Percentiles rank a stretch among this genome's conserved stretches.
Evolutionary conservation across 92 coral and sea anemone genomes (phyloP).

Genomic region (Diadumene lineata): DNA sequence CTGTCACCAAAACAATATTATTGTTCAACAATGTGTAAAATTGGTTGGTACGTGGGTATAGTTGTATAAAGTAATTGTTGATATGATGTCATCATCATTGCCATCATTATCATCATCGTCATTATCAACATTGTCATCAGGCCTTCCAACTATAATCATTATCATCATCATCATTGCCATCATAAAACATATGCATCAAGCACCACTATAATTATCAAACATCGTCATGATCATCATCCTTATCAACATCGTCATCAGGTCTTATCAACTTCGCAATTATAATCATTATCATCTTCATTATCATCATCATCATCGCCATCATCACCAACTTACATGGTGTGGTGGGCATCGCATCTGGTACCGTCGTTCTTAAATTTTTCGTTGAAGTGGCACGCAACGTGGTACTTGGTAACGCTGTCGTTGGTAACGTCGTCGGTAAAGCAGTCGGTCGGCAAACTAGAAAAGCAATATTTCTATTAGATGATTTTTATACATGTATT

Average conservation of each 20-base stretch:
- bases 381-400: neutral
- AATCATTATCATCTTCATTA: neutral
- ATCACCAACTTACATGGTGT: conserved; percentile 18
- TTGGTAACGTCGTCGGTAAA: conserved; percentile 26
- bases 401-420: conserved; percentile 25
- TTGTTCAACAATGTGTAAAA: no score
- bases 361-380: neutral
- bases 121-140: neutral
- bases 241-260: neutral
- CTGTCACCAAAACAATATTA: no score
- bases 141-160: neutral
- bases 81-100: neutral
- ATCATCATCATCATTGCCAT: neutral
- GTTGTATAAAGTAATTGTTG: no score
- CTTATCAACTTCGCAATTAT: neutral
- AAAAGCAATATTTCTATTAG: neutral
- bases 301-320: neutral
- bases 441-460: conserved; percentile 25
- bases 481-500: no score
- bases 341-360: neutral
- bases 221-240: neutral
- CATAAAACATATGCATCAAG: neutral
- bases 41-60: no score
- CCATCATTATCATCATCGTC: neutral
- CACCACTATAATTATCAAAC: neutral